Base-by-base conservation (phyloP, 1,140 invertebrate species). In the Penaeus indicus region DNA sequence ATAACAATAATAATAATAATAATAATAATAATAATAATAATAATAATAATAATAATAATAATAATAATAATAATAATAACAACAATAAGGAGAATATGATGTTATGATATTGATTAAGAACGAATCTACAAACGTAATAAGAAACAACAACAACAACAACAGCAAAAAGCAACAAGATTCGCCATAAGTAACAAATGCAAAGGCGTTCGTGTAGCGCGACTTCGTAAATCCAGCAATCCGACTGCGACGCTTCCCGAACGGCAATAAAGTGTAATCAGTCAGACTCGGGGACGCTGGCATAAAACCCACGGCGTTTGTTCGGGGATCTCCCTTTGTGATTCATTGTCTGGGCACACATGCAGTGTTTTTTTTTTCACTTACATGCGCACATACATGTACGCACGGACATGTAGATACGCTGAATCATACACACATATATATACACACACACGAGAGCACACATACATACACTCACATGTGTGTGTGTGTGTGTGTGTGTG, bases 1-100 rank as follows among this genome's bases (percentile, higher is more conserved):
- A 64, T 64, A 64, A 64, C n/a, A 64, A 64, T 64, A 64, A 64
- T 64, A 64, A 64, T 64, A 64, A 64, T 64, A 64, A 64, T 64
- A 64, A 64, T 64, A 64, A 64, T 64, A 64, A 64, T 64, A 64
- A 64, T 64, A 64, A 64, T 64, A 64, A 64, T 64, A 64, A 64
- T 64, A 64, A 64, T 64, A 64, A 64, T 64, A 64, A 64, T 64
- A 64, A 64, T 64, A 64, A 64, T 64, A 64, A 64, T 64, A 64
- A 64, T 64, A 64, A 64, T 64, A 64, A 64, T 64, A 64, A 64
- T 64, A 64, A 64, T 64, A 64, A 64, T n/a, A 64, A 64, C 63
- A 64, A 64, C 63, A 64, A 64, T 64, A 64, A 64, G 63, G n/a
- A 64, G 63, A 64, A 64, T 64, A 64, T 64, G n/a, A 64, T 64